phyloP scores from a whole-genome alignment of 2,113 vertebrate genomes.

The Microtus richardsoni region DNA sequence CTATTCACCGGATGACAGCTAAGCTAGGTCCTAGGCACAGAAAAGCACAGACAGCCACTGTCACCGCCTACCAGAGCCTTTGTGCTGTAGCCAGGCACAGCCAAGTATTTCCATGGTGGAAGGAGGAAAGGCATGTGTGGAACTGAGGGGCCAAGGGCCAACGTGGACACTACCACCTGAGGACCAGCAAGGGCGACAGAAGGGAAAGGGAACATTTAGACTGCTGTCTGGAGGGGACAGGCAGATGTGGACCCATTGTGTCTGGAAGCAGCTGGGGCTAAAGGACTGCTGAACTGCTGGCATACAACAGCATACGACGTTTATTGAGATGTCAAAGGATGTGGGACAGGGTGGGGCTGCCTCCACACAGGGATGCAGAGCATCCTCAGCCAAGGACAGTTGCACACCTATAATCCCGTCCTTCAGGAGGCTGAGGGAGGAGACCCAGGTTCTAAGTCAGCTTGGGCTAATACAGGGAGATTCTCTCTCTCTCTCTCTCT shows the following conservation, averaged over 20 bases:
- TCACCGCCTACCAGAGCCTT: background rate
- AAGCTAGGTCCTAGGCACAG: background rate
- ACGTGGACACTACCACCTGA: background rate
- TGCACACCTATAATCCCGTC: background rate
- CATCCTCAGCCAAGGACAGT: background rate
- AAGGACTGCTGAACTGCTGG: background rate
- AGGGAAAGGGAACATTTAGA: background rate
- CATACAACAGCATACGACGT: background rate
- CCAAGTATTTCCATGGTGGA: background rate
- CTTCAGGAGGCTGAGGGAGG: background rate
- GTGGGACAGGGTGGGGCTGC: fast-evolving
- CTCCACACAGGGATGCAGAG: background rate
- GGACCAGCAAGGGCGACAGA: background rate
- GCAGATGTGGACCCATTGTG: background rate
- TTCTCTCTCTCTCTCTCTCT: background rate
- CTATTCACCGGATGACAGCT: background rate
- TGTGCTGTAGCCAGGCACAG: background rate
- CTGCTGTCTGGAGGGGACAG: background rate
- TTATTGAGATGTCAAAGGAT: background rate
- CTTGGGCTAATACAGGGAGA: too few relatives aligned
- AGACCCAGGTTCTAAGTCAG: background rate
- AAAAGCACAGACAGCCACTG: background rate
- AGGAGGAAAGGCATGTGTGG: background rate
- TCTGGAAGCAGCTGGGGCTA: background rate
- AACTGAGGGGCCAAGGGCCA: background rate